Conservation (phyloP, 1,140 invertebrate species). For the Penaeus japonicus region DNA sequence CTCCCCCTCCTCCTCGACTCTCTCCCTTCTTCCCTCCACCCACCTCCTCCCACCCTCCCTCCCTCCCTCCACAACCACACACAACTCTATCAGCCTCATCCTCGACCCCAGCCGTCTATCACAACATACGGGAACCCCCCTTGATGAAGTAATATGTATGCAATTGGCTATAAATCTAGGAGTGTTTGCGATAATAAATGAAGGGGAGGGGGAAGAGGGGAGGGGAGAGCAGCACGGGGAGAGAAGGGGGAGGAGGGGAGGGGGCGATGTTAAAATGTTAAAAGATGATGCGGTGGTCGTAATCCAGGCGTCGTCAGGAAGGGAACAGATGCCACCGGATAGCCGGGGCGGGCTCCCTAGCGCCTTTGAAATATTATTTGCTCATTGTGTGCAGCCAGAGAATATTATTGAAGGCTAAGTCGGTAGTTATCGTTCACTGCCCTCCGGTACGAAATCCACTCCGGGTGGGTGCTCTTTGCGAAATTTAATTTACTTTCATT, state of each 20-base stretch:
- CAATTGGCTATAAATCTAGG: slow-evolving; percentile 43
- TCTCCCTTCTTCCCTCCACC: not conserved
- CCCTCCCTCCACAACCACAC: not conserved
- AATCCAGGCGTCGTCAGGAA: slow-evolving; percentile 43
- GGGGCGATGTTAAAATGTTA: slow-evolving; percentile 49
- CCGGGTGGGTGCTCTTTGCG: not conserved
- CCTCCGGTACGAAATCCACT: not conserved
- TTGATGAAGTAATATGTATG: slow-evolving; percentile 53
- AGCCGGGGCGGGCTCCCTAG: slow-evolving; percentile 29
- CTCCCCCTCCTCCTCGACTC: not conserved
- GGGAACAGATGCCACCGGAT: slow-evolving; percentile 50
- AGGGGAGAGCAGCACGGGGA: not conserved
- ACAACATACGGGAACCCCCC: slow-evolving; percentile 19
- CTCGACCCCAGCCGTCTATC: slow-evolving; percentile 33
- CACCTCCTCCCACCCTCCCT: not conserved
- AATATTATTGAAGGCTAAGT: slow-evolving; percentile 48
- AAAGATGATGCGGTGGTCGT: slow-evolving; percentile 42
- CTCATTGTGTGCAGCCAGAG: slow-evolving; percentile 53
- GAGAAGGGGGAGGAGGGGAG: too few species aligned
- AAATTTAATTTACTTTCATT: too few species aligned
- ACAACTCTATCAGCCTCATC: slow-evolving; percentile 30
- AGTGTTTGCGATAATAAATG: slow-evolving; percentile 55
- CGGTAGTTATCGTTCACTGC: slow-evolving; percentile 10
- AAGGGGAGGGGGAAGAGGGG: slow-evolving; percentile 34
- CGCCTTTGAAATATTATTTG: slow-evolving; percentile 54